Percentiles rank a stretch among this genome's conserved stretches.
These are phyloP conservation scores for Malaclemys terrapin DNA, from an alignment of 2,113 vertebrate species.

Conservation along the genomic window DNA sequence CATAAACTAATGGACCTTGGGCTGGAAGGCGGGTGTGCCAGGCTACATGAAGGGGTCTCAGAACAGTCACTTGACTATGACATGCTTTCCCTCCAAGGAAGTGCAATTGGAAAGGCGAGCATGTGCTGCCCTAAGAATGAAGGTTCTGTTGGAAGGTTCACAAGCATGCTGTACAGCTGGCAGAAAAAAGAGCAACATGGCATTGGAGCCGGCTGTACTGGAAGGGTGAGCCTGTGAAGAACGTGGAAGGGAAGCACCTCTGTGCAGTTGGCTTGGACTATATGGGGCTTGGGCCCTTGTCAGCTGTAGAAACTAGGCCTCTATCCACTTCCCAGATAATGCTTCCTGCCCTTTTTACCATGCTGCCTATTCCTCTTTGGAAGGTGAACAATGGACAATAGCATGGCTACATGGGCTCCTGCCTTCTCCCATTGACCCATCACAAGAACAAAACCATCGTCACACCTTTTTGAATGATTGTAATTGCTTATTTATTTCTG, in stretches of 20 bases:
- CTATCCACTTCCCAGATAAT: background rate
- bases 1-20: background rate
- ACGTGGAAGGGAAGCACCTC: background rate
- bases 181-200: background rate
- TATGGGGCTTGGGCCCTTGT: too few relatives aligned
- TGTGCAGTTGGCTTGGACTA: background rate
- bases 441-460: fast-evolving
- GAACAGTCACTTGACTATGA: background rate
- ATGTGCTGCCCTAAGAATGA: background rate
- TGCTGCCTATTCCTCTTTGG: background rate
- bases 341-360: background rate
- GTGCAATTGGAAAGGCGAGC: background rate
- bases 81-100: background rate
- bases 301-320: background rate
- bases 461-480: background rate
- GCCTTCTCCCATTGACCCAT: background rate
- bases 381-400: background rate
- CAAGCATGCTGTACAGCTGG: background rate
- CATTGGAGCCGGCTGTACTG: background rate
- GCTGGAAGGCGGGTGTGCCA: background rate
- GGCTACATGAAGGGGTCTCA: background rate
- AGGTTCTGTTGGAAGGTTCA: background rate
- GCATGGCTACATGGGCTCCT: background rate
- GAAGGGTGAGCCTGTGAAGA: background rate
- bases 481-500: background rate